Evolutionary conservation across 2,888 invertebrate species (phyloP), one percentile per base, ranked within the genome.

Genomic region (Lymantria dispar): DNA sequence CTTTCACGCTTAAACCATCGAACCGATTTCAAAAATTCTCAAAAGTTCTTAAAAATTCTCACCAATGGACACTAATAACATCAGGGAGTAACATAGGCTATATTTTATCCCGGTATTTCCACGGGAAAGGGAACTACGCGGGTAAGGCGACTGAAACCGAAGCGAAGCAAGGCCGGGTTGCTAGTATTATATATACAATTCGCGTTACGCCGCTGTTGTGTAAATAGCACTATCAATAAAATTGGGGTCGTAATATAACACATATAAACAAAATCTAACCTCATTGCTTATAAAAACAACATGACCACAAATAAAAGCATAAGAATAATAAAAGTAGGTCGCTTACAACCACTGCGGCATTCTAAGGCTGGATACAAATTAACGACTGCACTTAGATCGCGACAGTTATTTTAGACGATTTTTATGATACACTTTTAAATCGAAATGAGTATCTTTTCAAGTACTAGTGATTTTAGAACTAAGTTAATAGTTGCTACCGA

Each of bases 221-320:
- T 38, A 38, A 38, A 38, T 38, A 38, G 38, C n/a, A 38, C n/a
- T 38, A 54, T 48, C 54, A n/a, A 38, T n/a, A 38, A 7, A 36
- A 36, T 9, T 36, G 12, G 3, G 38, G 12, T 38, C 38, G 38
- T n/a, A 38, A 38, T 12, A 38, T 3, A n/a, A 33, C 8, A 10
- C 8, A 33, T 10, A n/a, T 40, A 30, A 42, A 42, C 13, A 42
- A 30, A 29, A 42, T 58, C 41, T 44, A 29, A 22, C 10, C 39
- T 38, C 45, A 42, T 37, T 42, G 42, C 13, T 50, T 31, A 44
- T 39, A 43, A 50, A 43, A 50, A 43, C 40, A 51, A 10, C 50
- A 52, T 15, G 50, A 53, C 56, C 36, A 43, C 45, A 40, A 55
- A 58, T 48, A 58, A 56, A 58, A 58, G 58, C 51, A 50, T 47